Percentiles rank a stretch among this genome's conserved stretches.
Evolutionary conservation across 2,797 vertebrate genomes (phyloP).

Genomic region (Chiroxiphia lanceolata): DNA sequence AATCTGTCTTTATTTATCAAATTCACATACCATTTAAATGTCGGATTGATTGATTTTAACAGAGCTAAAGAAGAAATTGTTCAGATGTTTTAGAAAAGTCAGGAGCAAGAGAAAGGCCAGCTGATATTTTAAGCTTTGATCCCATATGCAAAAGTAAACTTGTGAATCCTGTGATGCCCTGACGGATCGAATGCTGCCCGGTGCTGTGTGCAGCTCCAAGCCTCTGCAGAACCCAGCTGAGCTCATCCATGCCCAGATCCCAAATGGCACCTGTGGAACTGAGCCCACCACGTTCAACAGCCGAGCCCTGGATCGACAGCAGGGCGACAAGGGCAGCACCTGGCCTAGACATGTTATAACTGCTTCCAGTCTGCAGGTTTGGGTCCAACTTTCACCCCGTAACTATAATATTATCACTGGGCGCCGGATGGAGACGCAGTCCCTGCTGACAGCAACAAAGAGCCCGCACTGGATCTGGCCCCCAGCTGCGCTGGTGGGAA

Average conservation of each 20-base stretch:
- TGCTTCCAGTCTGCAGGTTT: fast-evolving
- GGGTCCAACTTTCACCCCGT: background rate
- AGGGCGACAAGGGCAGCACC: background rate
- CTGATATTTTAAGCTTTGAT: slow-evolving; percentile 33
- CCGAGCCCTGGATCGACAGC: background rate
- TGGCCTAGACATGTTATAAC: background rate
- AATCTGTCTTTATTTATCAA: slow-evolving; percentile 76
- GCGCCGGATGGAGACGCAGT: fast-evolving
- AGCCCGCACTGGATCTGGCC: fast-evolving
- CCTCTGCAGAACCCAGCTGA: background rate
- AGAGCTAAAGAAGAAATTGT: background rate
- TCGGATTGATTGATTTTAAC: background rate
- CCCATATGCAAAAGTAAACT: background rate
- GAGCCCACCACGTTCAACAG: background rate
- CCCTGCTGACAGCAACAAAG: background rate
- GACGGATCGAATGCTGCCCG: fast-evolving
- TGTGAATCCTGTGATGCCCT: background rate
- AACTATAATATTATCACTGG: background rate
- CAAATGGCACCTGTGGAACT: background rate
- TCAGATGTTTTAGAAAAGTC: slow-evolving; percentile 21
- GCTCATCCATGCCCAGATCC: background rate
- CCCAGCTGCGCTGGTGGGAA: fast-evolving
- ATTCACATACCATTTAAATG: background rate
- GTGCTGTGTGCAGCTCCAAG: background rate
- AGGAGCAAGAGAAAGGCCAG: background rate